Percentiles rank a stretch among this genome's conserved stretches.
phyloP scores from a whole-genome alignment of 2,797 vertebrate genomes.

The Crenichthys baileyi region DNA sequence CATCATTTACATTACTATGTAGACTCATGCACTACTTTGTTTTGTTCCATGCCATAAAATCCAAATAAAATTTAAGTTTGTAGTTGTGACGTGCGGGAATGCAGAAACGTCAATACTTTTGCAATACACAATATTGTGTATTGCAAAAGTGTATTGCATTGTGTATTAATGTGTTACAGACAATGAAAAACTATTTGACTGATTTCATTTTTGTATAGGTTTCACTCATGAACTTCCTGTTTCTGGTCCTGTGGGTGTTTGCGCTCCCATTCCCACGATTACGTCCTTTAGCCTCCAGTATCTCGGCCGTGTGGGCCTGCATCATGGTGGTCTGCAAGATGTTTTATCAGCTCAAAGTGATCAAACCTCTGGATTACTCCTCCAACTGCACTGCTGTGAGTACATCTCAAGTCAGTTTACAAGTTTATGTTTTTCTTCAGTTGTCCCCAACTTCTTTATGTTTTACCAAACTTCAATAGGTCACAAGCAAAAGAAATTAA shows the following conservation, averaged over 20 bases:
- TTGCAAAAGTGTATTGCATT: no score
- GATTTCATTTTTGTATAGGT: constrained; percentile 67
- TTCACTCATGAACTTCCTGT: constrained; percentile 83
- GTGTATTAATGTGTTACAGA: background rate
- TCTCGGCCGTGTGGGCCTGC: constrained; percentile 83
- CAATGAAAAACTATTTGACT: background rate
- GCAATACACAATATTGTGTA: background rate
- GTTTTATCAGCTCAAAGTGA: constrained; percentile 85
- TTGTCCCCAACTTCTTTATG: background rate
- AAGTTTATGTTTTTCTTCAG: background rate
- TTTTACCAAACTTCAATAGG: background rate
- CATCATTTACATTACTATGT: background rate
- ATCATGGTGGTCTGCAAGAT: constrained; percentile 84
- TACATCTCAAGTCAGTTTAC: background rate
- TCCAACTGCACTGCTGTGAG: constrained; percentile 83
- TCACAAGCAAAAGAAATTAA: background rate
- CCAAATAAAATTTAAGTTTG: background rate
- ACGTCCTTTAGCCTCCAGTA: constrained; percentile 70
- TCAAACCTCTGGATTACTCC: constrained; percentile 79
- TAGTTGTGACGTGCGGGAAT: background rate
- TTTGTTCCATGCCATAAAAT: background rate
- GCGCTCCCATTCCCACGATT: constrained; percentile 78
- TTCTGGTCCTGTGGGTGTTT: constrained; percentile 82
- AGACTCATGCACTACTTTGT: background rate
- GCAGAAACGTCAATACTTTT: background rate